Evolutionary conservation across 2,797 vertebrate species (phyloP).

Genomic region (Megalops cyprinoides): DNA sequence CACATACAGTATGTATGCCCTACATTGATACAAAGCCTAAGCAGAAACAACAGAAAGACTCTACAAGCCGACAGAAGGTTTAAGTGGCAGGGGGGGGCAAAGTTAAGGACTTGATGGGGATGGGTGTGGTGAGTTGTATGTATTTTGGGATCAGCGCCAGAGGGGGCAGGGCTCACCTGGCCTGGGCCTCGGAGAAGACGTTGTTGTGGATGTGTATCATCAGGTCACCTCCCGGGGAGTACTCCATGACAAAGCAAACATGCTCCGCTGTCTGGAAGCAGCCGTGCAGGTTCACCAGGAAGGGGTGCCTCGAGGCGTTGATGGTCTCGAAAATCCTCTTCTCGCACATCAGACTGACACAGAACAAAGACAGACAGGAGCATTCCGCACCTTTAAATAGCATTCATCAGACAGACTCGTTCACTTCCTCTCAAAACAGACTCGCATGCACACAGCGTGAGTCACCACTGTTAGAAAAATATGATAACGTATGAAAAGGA

Average conservation of each 20-base stretch:
- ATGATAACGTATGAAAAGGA: constrained; percentile 6
- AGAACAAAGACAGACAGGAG: no score
- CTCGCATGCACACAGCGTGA: not conserved
- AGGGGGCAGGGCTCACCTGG: constrained; percentile 67
- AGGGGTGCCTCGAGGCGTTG: constrained; percentile 83
- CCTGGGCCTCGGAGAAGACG: constrained; percentile 82
- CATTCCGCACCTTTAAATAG: no score
- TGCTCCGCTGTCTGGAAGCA: constrained; percentile 93
- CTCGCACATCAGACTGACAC: constrained; percentile 93
- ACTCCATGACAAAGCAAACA: constrained; percentile 92
- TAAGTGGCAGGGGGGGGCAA: no score
- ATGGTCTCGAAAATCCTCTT: constrained; percentile 91
- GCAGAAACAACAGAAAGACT: not conserved
- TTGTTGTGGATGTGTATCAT: constrained; percentile 92
- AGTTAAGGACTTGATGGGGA: no score
- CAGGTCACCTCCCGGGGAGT: constrained; percentile 91
- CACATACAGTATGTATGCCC: not conserved
- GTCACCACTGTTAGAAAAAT: not conserved
- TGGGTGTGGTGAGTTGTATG: not conserved
- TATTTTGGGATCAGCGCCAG: no score
- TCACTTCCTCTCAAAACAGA: not conserved
- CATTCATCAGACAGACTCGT: no score
- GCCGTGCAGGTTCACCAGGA: constrained; percentile 91
- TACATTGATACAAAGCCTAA: not conserved
- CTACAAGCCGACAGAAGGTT: no score